Evolutionary conservation across 2,113 vertebrate species (phyloP).

Genomic region (Perognathus longimembris): DNA sequence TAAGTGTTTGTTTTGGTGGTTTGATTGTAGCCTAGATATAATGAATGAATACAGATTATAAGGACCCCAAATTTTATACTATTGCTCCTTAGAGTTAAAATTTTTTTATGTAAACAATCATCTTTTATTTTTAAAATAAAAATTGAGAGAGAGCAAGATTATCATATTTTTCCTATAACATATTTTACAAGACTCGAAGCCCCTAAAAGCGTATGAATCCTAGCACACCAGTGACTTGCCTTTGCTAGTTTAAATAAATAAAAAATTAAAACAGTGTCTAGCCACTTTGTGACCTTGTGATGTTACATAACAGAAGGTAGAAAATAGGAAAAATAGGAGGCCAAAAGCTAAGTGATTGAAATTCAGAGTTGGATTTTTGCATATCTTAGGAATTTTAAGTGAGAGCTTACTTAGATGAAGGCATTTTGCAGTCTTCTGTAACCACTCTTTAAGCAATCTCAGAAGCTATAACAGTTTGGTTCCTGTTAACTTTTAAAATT

Average conservation of each 20-base stretch:
- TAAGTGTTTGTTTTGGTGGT: neutral
- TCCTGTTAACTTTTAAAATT: too few species aligned
- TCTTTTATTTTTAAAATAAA: constrained; percentile 41
- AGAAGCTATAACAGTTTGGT: neutral
- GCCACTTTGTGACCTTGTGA: constrained; percentile 6
- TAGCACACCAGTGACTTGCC: neutral
- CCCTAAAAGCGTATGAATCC: neutral
- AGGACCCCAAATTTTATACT: neutral
- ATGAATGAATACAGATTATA: neutral
- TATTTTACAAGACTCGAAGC: constrained; percentile 33
- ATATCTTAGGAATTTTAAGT: neutral
- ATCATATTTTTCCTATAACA: constrained; percentile 57
- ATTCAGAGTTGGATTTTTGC: constrained; percentile 37
- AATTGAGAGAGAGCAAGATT: neutral
- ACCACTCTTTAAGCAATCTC: neutral
- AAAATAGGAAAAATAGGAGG: neutral
- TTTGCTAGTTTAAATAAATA: constrained; percentile 13
- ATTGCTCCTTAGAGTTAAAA: neutral
- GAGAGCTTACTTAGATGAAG: neutral
- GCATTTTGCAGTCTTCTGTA: neutral
- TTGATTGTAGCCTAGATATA: neutral
- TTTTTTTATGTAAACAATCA: neutral
- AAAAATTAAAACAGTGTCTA: neutral
- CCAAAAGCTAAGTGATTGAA: constrained; percentile 11
- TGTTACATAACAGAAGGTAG: constrained; percentile 1